Base-by-base conservation (phyloP, 2,888 invertebrate genomes). In the Oscheius sp. region DNA sequence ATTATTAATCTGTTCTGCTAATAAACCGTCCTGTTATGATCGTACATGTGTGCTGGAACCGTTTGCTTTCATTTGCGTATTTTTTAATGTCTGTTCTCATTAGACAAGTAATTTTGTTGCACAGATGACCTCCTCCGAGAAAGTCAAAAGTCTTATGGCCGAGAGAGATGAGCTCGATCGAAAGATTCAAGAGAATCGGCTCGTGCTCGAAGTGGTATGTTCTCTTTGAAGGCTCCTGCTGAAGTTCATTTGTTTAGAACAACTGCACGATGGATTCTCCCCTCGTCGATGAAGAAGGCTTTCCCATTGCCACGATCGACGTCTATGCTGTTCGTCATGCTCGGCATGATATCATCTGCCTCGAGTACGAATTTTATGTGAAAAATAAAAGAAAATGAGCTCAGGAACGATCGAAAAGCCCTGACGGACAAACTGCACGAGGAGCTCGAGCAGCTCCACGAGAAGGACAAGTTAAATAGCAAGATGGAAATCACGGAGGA, bases 241-340 rank as follows among this genome's bases (percentile, higher is more conserved):
- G 21, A 55, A 55, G 7, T 42, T 0, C 42, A 21, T 57, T 57
- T 9, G 70, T 81, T 37, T 59, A 79, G 76, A 79, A 77, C 73
- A 84, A 78, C 65, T 83, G 82, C 68, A 86, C 81, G 57, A 94
- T 97, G 95, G 90, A 92, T 5, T 95, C 94, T 2, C 91, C 94
- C 1, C 90, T 98, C 72, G 93, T 96, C 0, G 97, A 98, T 89
- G 88, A 89, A 0, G 94, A 96, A 85, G 96, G 95, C 0, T 98
- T 92, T 90, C 97, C 97, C 0, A 92, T 95, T 57, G 92, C 92
- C 81, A 94, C 95, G 86, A 93, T 98, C 79, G 96, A 98, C 90
- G 93, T 96, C 0, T 94, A 94, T 89, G 94, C 95, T 91, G 95
- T 96, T 0, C 92, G 96, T 70, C 93, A 94, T 89, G 94, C 96